These are phyloP conservation scores for Tetramorium parvispinum DNA, from an alignment of 1,140 invertebrate species.

Conservation along the genomic window DNA sequence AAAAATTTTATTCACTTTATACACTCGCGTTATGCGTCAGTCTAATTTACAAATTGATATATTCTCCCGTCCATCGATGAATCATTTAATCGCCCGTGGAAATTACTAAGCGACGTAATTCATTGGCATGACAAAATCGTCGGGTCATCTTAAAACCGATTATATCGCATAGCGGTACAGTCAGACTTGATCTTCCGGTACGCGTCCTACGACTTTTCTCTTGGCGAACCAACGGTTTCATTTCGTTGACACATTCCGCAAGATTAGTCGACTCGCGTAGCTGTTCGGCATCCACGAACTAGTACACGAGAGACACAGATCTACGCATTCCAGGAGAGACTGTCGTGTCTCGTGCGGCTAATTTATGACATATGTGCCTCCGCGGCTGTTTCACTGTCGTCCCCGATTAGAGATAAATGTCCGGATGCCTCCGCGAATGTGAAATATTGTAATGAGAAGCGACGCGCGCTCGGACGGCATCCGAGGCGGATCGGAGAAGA, in stretches of 20 bases:
- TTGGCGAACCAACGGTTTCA: background rate
- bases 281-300: background rate
- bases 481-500: background rate
- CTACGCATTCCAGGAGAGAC: slow-evolving; percentile 31
- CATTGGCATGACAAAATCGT: slow-evolving; percentile 22
- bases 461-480: background rate
- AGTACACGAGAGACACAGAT: slow-evolving; percentile 2
- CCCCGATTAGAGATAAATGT: background rate
- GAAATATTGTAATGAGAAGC: background rate
- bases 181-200: background rate
- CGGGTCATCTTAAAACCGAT: slow-evolving; percentile 22
- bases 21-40: too few species aligned
- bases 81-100: slow-evolving; percentile 33
- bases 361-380: background rate
- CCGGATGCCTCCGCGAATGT: background rate
- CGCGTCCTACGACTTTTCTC: slow-evolving; percentile 38
- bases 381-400: background rate
- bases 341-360: background rate
- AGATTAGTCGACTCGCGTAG: slow-evolving; percentile 57
- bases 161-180: slow-evolving; percentile 46
- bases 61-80: background rate
- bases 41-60: background rate
- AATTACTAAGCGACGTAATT: slow-evolving; percentile 23
- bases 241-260: slow-evolving; percentile 59
- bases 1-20: background rate